Base-by-base conservation (phyloP, 2,113 vertebrate species). In the Oreotrochilus melanogaster region DNA sequence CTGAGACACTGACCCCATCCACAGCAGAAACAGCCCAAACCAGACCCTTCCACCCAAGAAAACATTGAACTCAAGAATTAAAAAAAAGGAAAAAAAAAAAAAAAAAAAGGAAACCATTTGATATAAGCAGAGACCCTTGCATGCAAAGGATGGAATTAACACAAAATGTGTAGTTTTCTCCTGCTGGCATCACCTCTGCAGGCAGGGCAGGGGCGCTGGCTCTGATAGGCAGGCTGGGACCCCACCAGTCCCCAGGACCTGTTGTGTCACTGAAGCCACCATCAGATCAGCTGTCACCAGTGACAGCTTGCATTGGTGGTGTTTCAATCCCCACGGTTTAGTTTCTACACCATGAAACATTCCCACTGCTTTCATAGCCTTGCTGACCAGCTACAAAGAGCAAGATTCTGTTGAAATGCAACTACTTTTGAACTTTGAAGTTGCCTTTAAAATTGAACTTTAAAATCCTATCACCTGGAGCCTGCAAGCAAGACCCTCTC, bases 311-410 rank as follows among this genome's bases (percentile, higher is more conserved):
- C 30, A 60, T 37, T 79, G n/a, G 75, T 47, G 60, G 78, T 9
- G 0, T 11, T 87, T 92, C 95, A 86, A 65, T 60, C 76, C 31
- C 3, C 84, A 24, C 71, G 91, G 83, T 67, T 93, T 76, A 17
- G 30, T 93, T 96, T 83, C 60, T 9, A 42, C 86, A 89, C 72
- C 92, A 92, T 1, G 7, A 69, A 71, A 62, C 4, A 16, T 69
- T 88, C 92, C 92, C 1, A 60, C 94, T 95, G 93, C 89, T 91
- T 90, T 80, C 61, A 7, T 75, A 93, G 85, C 56, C 64, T 92
- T 66, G 83, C 61, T 95, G 95, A 96, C 47, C 83, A 75, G 78
- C 78, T 95, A 79, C 87, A 91, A 86, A 85, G 83, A 86, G 56
- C 81, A 95, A 74, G 78, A 82, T 92, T 86, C 70, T 54, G 75